These are phyloP conservation scores for Sinohyriopsis cumingii DNA, from an alignment of 2,888 invertebrate species.

Conservation along the genomic window DNA sequence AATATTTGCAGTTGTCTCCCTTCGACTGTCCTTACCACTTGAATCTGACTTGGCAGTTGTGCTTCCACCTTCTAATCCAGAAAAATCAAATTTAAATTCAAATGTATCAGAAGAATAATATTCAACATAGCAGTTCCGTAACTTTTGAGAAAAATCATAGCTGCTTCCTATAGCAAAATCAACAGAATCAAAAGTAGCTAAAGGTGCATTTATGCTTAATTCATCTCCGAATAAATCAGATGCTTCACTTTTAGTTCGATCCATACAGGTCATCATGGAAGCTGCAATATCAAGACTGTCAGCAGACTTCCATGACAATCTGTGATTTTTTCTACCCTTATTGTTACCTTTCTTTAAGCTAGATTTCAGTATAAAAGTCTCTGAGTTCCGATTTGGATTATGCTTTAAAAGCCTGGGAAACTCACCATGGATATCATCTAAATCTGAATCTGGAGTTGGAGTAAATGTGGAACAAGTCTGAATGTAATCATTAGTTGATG, in stretches of 20 bases:
- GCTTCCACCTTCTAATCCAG: conserved; percentile 44
- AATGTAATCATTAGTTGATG: not conserved
- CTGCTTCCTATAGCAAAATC: conserved; percentile 48
- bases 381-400: conserved; percentile 47
- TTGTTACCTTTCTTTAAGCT: conserved; percentile 43
- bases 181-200: conserved; percentile 58
- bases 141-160: conserved; percentile 36
- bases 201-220: conserved; percentile 52
- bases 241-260: conserved; percentile 52
- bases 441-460: conserved; percentile 30
- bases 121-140: conserved; percentile 25
- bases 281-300: conserved; percentile 54
- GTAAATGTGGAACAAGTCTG: not conserved
- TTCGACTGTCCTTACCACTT: conserved; percentile 26
- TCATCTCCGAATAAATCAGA: conserved; percentile 56
- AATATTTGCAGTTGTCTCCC: conserved; percentile 32
- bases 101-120: conserved; percentile 45
- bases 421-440: conserved; percentile 42
- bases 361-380: conserved; percentile 45
- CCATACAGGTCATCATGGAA: conserved; percentile 48
- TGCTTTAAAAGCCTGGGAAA: conserved; percentile 41
- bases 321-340: conserved; percentile 39
- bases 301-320: conserved; percentile 58
- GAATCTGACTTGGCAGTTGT: conserved; percentile 29
- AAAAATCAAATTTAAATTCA: conserved; percentile 54